These are phyloP conservation scores for Triplophysa siluroides DNA, from an alignment of 2,113 vertebrate genomes.

Conservation along the genomic window DNA sequence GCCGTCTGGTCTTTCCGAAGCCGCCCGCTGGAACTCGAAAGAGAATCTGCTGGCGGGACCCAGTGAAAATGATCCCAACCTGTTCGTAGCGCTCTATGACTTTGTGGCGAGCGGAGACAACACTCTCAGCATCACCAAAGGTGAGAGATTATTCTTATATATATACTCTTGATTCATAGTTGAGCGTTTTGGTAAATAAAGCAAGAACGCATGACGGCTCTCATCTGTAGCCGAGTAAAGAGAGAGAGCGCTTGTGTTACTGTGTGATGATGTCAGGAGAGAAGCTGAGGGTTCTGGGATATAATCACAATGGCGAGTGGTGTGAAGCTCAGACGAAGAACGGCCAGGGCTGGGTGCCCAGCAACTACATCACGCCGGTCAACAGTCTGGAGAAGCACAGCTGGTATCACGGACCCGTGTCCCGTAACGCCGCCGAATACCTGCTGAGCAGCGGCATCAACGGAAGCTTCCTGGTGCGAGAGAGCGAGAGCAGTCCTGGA, in stretches of 20 bases:
- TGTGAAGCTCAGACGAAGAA: slow-evolving; percentile 98
- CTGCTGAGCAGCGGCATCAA: slow-evolving; percentile 97
- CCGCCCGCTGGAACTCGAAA: slow-evolving; percentile 99
- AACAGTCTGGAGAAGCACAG: slow-evolving; percentile 99
- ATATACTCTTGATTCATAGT: not conserved
- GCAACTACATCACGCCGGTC: slow-evolving; percentile 98
- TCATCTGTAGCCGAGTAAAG: no score
- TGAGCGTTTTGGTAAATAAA: no score
- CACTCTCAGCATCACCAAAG: slow-evolving; percentile 99
- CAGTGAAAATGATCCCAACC: slow-evolving; percentile 97
- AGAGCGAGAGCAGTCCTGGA: slow-evolving; percentile 98
- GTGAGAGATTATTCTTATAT: slow-evolving; percentile 66
- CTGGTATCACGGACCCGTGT: slow-evolving; percentile 98
- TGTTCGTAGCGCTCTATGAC: slow-evolving; percentile 98
- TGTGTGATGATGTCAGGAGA: slow-evolving; percentile 78
- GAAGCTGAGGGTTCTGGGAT: slow-evolving; percentile 94
- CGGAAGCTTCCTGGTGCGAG: slow-evolving; percentile 95
- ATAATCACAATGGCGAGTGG: slow-evolving; percentile 99
- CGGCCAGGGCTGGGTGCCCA: slow-evolving; percentile 98
- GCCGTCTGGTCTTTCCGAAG: slow-evolving; percentile 90
- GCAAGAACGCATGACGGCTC: no score
- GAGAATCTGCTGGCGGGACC: slow-evolving; percentile 95
- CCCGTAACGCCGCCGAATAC: slow-evolving; percentile 94
- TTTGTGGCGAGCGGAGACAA: slow-evolving; percentile 98
- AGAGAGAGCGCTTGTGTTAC: not conserved